These are phyloP conservation scores for Anagyrus pseudococci DNA, from an alignment of 2,888 invertebrate genomes.

Conservation along the genomic window DNA sequence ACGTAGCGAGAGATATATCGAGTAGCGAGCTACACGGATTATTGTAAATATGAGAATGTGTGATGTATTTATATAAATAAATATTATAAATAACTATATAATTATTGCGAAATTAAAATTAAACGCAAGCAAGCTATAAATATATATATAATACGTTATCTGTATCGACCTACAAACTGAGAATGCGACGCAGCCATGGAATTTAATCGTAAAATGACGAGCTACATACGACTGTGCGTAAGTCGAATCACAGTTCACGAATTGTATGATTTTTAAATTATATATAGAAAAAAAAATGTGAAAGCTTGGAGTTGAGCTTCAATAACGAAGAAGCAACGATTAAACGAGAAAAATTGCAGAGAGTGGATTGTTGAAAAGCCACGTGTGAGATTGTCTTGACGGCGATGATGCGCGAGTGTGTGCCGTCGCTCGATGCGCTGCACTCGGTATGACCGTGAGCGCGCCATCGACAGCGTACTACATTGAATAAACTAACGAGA, in stretches of 20 bases:
- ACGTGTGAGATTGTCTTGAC: slow-evolving; percentile 1
- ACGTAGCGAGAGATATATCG: too few relatives aligned
- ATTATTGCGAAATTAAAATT: slow-evolving; percentile 31
- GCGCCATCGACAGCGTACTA: slow-evolving; percentile 21
- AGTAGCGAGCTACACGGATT: too few relatives aligned
- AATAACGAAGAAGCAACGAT: background rate
- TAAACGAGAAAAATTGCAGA: too few relatives aligned
- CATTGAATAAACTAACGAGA: slow-evolving; percentile 36
- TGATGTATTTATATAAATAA: slow-evolving; percentile 45
- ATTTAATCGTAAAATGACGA: slow-evolving; percentile 12
- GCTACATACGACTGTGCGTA: background rate
- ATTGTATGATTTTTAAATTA: slow-evolving; percentile 30
- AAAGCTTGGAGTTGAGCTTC: too few relatives aligned
- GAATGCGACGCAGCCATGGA: slow-evolving; percentile 13
- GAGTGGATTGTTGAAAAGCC: too few relatives aligned
- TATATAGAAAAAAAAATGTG: slow-evolving; percentile 8
- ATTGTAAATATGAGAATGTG: slow-evolving; percentile 44
- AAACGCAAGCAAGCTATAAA: too few relatives aligned
- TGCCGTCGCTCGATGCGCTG: slow-evolving; percentile 1
- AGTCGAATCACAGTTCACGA: slow-evolving; percentile 4
- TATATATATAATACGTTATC: slow-evolving; percentile 31
- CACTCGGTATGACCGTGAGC: slow-evolving; percentile 24
- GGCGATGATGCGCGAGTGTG: slow-evolving; percentile 20
- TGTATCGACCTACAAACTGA: slow-evolving; percentile 24
- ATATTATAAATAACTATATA: slow-evolving; percentile 40